Percentiles rank a stretch among this genome's conserved stretches.
These are phyloP conservation scores for Eilema depressum DNA, from an alignment of 2,888 invertebrate species.

Conservation along the genomic window DNA sequence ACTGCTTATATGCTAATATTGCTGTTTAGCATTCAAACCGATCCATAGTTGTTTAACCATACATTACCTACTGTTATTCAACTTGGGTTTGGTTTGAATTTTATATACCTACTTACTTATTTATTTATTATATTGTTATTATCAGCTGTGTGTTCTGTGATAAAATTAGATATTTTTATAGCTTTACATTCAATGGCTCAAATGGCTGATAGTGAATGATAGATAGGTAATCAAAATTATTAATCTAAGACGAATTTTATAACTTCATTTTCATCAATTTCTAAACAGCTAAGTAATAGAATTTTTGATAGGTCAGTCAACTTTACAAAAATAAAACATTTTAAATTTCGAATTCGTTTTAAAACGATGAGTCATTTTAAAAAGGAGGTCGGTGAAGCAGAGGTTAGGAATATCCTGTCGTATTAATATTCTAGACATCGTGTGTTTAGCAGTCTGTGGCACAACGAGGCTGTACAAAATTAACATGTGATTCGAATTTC, in stretches of 20 bases:
- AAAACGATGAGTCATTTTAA: slow-evolving; percentile 39
- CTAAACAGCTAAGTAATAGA: slow-evolving; percentile 12
- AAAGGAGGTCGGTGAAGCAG: slow-evolving; percentile 45
- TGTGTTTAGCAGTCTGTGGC: slow-evolving; percentile 47
- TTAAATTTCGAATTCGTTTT: slow-evolving; percentile 30
- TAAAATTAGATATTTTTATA: too few relatives aligned
- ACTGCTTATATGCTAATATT: background rate
- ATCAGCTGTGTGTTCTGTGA: too few relatives aligned
- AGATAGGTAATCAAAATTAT: too few relatives aligned
- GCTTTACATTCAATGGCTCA: too few relatives aligned
- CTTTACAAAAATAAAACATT: slow-evolving; percentile 26
- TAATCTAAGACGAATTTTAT: slow-evolving; percentile 1
- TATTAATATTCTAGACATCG: slow-evolving; percentile 49
- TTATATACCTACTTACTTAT: background rate
- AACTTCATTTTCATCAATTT: slow-evolving; percentile 9
- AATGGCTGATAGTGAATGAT: too few relatives aligned
- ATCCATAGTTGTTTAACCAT: background rate
- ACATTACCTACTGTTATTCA: background rate
- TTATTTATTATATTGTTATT: too few relatives aligned
- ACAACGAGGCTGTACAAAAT: slow-evolving; percentile 64
- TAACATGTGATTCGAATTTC: slow-evolving; percentile 58
- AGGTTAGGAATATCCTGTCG: slow-evolving; percentile 32
- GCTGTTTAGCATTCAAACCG: background rate
- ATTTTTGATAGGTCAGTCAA: slow-evolving; percentile 29
- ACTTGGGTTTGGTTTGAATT: background rate